Evolutionary conservation across 2,797 vertebrate genomes (phyloP), one percentile per base, ranked within the genome.

Genomic region (Lagodon rhomboides): DNA sequence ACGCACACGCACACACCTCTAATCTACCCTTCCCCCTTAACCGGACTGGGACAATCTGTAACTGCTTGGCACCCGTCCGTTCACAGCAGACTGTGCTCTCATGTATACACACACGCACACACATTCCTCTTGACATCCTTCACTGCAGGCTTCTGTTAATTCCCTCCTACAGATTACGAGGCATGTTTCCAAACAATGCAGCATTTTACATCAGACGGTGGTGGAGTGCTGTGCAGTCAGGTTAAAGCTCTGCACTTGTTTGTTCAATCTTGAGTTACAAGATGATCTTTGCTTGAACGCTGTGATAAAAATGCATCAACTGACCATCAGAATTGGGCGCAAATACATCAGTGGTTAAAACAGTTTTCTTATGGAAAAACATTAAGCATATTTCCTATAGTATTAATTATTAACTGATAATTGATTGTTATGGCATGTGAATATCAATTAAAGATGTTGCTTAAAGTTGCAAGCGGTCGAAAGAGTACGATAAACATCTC

Each of bases 111-210:
- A 79, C 64, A 71, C 4, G 34, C 82, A 71, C 70, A 84, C 34
- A 74, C 75, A 84, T 88, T 89, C 82, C 73, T 83, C 75, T 76
- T 59, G 12, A 69, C 81, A 68, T 75, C 82, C 69, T 73, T 76
- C 80, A 73, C 69, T 75, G 82, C 77, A 79, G 85, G 87, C 74
- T 55, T 83, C 72, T 80, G 84, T 54, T 77, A 89, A 93, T 88
- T 89, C 88, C 87, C 83, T 90, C 81, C 87, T 73, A 81, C 80
- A 85, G 89, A 87, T 88, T 83, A 67, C 30, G 38, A 86, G 85
- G 85, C 83, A 73, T 55, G 66, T 78, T 91, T 89, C 85, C 90
- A 92, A 90, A 90, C 91, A 87, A 80, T 86, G 82, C 83, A 82
- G 76, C 79, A 79, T 87, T 92, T 92, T 87, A 75, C 86, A 87